These are phyloP conservation scores for Phalloptychus januarius DNA, from an alignment of 2,797 vertebrate species.

Conservation along the genomic window DNA sequence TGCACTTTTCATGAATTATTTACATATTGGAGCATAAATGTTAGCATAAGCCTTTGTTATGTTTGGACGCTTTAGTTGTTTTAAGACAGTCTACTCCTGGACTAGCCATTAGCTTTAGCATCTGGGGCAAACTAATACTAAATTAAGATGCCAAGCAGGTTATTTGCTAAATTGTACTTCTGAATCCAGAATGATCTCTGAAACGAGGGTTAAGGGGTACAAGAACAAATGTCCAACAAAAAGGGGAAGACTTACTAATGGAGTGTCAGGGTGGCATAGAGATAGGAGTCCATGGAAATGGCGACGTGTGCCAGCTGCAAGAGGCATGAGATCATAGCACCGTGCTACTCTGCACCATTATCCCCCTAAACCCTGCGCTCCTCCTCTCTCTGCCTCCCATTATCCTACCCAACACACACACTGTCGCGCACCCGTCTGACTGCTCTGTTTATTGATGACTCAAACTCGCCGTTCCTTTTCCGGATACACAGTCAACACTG, in stretches of 20 bases:
- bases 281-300: slow-evolving; percentile 65
- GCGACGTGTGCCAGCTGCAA: slow-evolving; percentile 69
- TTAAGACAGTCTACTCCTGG: neutral
- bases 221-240: slow-evolving; percentile 17
- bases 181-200: neutral
- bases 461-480: slow-evolving; percentile 75
- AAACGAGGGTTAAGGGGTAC: neutral
- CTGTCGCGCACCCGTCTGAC: slow-evolving; percentile 64
- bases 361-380: slow-evolving; percentile 63
- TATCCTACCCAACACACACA: slow-evolving; percentile 38
- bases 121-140: neutral
- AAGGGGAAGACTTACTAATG: slow-evolving; percentile 45
- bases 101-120: neutral
- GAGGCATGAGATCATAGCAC: slow-evolving; percentile 75
- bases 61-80: neutral
- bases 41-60: neutral
- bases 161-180: neutral
- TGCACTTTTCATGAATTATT: neutral
- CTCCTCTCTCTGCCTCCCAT: slow-evolving; percentile 62
- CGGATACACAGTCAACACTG: slow-evolving; percentile 75
- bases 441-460: slow-evolving; percentile 80
- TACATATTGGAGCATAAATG: neutral
- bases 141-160: neutral
- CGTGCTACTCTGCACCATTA: slow-evolving; percentile 67
- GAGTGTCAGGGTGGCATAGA: slow-evolving; percentile 46